These are phyloP conservation scores for Calephelis virginiensis DNA, from an alignment of 1,140 invertebrate species.

Conservation along the genomic window DNA sequence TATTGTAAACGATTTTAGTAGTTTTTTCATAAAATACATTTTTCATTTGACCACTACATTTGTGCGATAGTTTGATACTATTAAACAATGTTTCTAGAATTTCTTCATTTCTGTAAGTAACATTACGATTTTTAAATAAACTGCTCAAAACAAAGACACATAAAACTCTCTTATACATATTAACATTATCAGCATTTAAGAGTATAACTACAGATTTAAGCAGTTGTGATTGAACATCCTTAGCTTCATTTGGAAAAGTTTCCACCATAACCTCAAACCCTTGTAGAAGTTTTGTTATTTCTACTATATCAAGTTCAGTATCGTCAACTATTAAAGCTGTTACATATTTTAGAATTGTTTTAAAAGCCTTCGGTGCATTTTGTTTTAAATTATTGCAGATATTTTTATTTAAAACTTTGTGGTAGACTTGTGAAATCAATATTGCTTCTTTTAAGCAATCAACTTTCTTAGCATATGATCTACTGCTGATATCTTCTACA, in stretches of 20 bases:
- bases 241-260: conserved; percentile 16
- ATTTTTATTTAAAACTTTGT: conserved; percentile 22
- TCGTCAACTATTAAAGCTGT: conserved; percentile 20
- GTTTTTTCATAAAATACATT: conserved; percentile 58
- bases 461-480: conserved; percentile 50
- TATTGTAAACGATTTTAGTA: conserved; percentile 42
- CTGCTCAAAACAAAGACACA: conserved; percentile 38
- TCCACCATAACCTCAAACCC: conserved; percentile 21
- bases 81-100: conserved; percentile 21
- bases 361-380: conserved; percentile 1
- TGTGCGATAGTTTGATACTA: conserved; percentile 25
- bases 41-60: conserved; percentile 48
- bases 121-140: conserved; percentile 26
- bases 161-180: conserved; percentile 41
- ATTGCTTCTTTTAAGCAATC: conserved; percentile 46
- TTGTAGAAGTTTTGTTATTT: conserved; percentile 24
- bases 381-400: conserved; percentile 18
- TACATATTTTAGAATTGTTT: conserved; percentile 27
- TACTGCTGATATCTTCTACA: conserved; percentile 40
- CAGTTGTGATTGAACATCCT: conserved; percentile 19
- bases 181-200: conserved; percentile 29
- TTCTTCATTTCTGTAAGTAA: conserved; percentile 16
- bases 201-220: conserved; percentile 23
- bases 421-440: conserved; percentile 36
- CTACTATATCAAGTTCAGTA: conserved; percentile 22